phyloP scores from a whole-genome alignment of 2,888 invertebrate species.

The Scaptomyza cyrtandrae region DNA sequence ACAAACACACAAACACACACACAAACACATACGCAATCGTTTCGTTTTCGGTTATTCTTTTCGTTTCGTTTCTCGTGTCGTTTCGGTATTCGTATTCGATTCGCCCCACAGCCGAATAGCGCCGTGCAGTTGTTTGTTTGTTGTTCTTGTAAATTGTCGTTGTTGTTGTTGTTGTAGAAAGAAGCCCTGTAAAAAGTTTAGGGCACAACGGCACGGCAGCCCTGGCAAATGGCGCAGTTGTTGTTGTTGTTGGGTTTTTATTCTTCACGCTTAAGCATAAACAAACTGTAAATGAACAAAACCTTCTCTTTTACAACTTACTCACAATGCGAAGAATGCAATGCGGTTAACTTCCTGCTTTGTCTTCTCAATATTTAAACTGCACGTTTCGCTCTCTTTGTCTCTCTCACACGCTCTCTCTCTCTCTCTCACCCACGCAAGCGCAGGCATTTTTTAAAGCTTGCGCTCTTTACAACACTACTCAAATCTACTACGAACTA shows the following conservation, averaged over 20 bases:
- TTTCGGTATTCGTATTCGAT: not conserved
- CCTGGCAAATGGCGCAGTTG: constrained; percentile 41
- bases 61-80: constrained; percentile 4
- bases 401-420: not conserved
- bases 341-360: constrained; percentile 52
- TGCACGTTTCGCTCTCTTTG: constrained; percentile 20
- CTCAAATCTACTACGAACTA: not conserved
- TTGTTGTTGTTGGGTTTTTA: too few species aligned
- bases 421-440: constrained; percentile 27
- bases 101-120: constrained; percentile 30
- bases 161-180: constrained; percentile 32
- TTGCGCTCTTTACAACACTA: constrained; percentile 25
- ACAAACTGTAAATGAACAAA: constrained; percentile 28
- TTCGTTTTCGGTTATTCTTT: constrained; percentile 39
- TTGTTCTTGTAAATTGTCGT: constrained; percentile 27
- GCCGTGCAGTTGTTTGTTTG: constrained; percentile 41
- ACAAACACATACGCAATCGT: constrained; percentile 12
- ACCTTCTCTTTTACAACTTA: constrained; percentile 5
- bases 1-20: constrained; percentile 45
- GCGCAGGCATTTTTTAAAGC: constrained; percentile 38
- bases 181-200: constrained; percentile 54
- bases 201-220: constrained; percentile 17
- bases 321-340: constrained; percentile 44
- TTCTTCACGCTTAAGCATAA: constrained; percentile 28
- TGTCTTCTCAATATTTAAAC: not conserved